Evolutionary conservation across 2,797 vertebrate genomes (phyloP).

Genomic region (Cyprinella venusta): DNA sequence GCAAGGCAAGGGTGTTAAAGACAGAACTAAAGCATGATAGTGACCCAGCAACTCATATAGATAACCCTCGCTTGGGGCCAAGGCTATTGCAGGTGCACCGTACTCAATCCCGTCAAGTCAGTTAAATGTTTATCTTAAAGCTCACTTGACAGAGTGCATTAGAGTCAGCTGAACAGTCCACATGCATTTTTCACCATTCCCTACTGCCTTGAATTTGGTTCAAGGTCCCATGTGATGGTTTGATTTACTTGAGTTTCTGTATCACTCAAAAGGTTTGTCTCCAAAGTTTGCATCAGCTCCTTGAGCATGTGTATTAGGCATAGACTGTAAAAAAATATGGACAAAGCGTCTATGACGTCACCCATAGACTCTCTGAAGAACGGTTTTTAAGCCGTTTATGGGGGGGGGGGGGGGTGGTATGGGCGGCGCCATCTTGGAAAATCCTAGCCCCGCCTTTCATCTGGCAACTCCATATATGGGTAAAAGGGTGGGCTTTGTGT

Average conservation of each 20-base stretch:
- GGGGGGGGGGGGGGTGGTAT: no score
- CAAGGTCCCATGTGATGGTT: conserved; percentile 18
- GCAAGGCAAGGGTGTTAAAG: background rate
- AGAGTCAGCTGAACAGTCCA: conserved; percentile 37
- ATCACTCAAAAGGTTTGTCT: conserved; percentile 19
- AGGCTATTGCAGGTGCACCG: conserved; percentile 32
- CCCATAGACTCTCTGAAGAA: no score
- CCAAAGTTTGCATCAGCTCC: background rate
- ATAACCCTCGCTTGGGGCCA: conserved; percentile 35
- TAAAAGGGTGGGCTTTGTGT: no score
- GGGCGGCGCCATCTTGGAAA: no score
- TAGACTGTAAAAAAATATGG: no score
- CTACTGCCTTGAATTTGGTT: conserved; percentile 14
- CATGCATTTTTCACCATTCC: conserved; percentile 16
- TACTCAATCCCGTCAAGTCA: conserved; percentile 33
- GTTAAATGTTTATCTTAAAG: conserved; percentile 42
- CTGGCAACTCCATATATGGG: no score
- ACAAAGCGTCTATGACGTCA: no score
- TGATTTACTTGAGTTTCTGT: conserved; percentile 13
- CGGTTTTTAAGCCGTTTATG: no score
- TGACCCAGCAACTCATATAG: conserved; percentile 1
- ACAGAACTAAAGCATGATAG: conserved; percentile 34
- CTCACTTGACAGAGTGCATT: conserved; percentile 49
- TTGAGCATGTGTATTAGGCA: conserved; percentile 37
- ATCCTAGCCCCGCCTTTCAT: no score